These are phyloP conservation scores for Corynorhinus townsendii DNA, from an alignment of 2,113 vertebrate species.

Conservation along the genomic window DNA sequence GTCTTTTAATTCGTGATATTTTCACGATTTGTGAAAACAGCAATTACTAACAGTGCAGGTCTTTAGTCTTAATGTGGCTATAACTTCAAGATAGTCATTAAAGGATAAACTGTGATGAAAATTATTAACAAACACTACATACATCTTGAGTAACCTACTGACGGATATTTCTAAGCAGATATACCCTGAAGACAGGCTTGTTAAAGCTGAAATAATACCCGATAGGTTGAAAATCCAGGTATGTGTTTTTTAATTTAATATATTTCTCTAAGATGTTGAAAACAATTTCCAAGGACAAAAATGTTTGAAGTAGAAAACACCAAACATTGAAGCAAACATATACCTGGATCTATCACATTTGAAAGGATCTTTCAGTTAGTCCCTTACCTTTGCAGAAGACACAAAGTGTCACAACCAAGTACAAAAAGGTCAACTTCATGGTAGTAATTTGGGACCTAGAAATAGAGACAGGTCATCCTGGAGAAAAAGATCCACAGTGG, in stretches of 20 bases:
- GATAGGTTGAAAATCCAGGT: background rate
- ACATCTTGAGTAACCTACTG: background rate
- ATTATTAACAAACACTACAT: background rate
- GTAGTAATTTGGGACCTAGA: slow-evolving; percentile 46
- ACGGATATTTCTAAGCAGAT: background rate
- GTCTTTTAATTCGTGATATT: background rate
- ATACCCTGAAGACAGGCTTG: background rate
- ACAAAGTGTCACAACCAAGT: background rate
- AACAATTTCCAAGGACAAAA: background rate
- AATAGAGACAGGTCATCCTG: slow-evolving; percentile 17
- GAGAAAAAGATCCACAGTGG: background rate
- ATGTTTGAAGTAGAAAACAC: background rate
- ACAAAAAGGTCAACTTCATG: slow-evolving; percentile 54
- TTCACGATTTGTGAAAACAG: background rate
- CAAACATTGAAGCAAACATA: background rate
- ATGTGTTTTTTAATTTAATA: background rate
- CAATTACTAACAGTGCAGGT: background rate
- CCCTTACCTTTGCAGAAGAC: slow-evolving; percentile 58
- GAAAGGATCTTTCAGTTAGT: background rate
- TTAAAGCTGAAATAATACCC: background rate
- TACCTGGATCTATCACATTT: background rate
- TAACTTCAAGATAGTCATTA: background rate
- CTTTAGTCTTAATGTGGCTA: background rate
- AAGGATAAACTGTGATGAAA: background rate
- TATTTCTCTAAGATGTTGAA: background rate